Conservation (phyloP, 2,888 invertebrate species). For the Ellobium chinense region DNA sequence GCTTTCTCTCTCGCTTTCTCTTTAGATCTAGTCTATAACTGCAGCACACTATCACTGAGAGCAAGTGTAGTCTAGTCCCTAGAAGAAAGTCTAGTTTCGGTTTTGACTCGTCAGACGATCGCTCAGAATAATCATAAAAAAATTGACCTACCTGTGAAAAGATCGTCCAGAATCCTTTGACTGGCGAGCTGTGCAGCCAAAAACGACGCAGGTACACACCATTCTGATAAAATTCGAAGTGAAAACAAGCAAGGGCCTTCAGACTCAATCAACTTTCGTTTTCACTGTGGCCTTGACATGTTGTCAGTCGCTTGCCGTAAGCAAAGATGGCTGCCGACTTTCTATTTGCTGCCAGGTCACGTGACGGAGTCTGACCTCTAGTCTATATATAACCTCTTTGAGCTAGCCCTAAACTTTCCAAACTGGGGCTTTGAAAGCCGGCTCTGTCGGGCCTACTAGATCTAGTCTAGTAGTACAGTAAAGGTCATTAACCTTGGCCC, state of each 20-base stretch:
- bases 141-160: background rate
- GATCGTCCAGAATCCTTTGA: background rate
- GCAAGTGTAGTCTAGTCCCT: background rate
- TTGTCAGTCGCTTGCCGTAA: background rate
- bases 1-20: no score
- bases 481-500: no score
- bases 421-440: no score
- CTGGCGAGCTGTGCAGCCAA: background rate
- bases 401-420: background rate
- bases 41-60: no score
- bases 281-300: background rate
- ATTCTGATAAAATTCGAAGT: background rate
- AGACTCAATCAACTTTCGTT: background rate
- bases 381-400: background rate
- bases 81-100: background rate
- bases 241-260: background rate
- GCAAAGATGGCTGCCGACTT: background rate
- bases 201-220: background rate
- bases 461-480: no score
- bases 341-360: background rate
- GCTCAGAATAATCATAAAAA: background rate
- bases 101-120: background rate
- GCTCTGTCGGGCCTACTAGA: no score
- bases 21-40: no score
- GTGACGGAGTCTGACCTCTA: background rate